Evolutionary conservation across 2,797 vertebrate genomes (phyloP).

Genomic region (Molossus molossus): DNA sequence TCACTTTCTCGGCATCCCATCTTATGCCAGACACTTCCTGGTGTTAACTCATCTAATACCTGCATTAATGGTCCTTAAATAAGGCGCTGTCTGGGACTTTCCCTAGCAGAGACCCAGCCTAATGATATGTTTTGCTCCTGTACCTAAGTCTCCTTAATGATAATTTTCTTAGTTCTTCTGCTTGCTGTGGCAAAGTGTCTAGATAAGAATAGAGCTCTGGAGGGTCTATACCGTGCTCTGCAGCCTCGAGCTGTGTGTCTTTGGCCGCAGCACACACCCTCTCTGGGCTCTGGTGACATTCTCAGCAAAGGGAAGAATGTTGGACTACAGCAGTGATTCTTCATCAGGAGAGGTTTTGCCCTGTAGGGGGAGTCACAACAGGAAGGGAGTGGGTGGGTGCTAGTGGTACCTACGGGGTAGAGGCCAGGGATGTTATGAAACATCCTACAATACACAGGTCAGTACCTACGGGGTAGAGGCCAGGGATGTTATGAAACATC

Average conservation of each 20-base stretch:
- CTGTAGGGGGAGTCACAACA: fast-evolving
- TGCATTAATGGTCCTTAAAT: neutral
- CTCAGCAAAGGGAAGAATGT: neutral
- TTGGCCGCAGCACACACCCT: neutral
- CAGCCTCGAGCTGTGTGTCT: neutral
- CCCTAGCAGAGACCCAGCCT: neutral
- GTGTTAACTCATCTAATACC: neutral
- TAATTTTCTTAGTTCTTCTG: neutral
- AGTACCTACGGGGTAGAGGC: neutral
- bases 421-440: neutral
- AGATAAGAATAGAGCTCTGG: neutral
- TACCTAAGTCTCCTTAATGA: neutral
- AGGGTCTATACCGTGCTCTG: neutral
- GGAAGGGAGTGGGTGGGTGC: no score
- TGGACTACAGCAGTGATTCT: neutral
- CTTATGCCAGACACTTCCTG: neutral
- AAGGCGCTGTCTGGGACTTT: neutral
- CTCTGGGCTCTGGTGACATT: neutral
- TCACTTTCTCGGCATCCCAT: neutral
- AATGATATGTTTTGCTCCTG: neutral
- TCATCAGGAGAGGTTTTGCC: no score
- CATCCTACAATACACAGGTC: neutral
- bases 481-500: neutral
- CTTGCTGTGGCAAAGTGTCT: neutral
- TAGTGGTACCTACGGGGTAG: neutral